A percentile compares a stretch with the other conserved stretches of the same genome.
Conservation (phyloP, 2,888 invertebrate genomes). For the Galerucella calmariensis region DNA sequence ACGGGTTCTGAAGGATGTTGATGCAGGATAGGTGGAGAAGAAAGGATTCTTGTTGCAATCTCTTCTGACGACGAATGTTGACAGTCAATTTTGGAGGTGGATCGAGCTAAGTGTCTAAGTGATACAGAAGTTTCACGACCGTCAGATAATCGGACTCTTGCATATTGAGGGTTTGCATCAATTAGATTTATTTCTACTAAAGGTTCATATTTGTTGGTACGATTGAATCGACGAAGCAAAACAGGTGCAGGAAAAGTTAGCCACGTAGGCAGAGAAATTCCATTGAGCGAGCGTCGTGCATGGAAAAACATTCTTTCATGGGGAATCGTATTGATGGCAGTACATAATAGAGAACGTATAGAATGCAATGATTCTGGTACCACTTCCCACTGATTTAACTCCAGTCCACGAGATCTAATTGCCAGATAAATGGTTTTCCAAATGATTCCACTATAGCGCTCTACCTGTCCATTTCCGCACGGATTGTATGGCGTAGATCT, state of each 20-base stretch:
- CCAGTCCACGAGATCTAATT: no score
- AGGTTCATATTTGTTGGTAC: constrained; percentile 8
- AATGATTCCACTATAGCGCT: no score
- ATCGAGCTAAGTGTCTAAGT: background rate
- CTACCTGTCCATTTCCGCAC: no score
- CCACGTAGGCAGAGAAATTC: background rate
- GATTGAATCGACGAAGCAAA: background rate
- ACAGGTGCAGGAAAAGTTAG: background rate
- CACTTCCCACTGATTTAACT: no score
- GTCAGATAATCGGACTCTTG: constrained; percentile 5
- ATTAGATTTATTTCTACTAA: constrained; percentile 16
- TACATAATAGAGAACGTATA: background rate
- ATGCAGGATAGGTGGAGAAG: no score
- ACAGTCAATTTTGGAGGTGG: background rate
- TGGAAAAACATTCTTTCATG: background rate
- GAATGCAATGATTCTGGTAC: background rate
- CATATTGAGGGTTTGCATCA: constrained; percentile 16
- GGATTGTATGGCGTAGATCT: no score
- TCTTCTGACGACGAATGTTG: background rate
- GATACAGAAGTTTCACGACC: constrained; percentile 11
- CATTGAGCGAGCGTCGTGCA: background rate
- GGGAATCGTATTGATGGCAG: no score
- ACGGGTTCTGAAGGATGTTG: no score
- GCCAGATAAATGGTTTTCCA: no score
- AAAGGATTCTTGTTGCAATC: no score